A percentile compares a stretch with the other conserved stretches of the same genome.
phyloP scores from a whole-genome alignment of 1,140 invertebrate species.

The Microplitis demolitor region DNA sequence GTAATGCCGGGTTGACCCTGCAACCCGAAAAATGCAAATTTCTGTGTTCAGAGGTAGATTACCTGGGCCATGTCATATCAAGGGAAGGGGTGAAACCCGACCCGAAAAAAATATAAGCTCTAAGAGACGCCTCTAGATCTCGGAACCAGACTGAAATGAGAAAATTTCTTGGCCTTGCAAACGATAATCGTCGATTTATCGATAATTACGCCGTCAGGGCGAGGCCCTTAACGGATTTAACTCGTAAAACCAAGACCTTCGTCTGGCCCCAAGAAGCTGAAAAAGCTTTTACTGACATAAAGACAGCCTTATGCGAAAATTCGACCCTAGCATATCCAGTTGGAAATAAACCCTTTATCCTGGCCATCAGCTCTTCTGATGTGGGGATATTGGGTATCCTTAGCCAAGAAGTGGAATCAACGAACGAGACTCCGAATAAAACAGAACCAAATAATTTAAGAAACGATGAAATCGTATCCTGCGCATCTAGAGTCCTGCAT shows the following conservation, averaged over 20 bases:
- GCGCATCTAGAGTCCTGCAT: conserved; percentile 36
- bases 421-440: neutral
- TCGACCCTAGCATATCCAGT: too few species aligned
- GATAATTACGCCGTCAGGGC: neutral
- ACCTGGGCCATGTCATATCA: conserved; percentile 37
- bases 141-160: neutral
- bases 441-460: neutral
- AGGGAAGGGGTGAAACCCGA: neutral
- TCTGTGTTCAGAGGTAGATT: conserved; percentile 30
- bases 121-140: neutral
- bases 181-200: neutral
- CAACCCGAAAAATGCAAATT: conserved; percentile 19
- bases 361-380: too few species aligned
- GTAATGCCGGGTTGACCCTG: neutral
- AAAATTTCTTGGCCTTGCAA: conserved; percentile 5
- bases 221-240: neutral
- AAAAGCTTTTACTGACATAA: too few species aligned
- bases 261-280: neutral
- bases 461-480: conserved; percentile 14
- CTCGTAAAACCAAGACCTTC: neutral
- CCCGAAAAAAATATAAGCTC: neutral
- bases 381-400: too few species aligned
- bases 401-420: too few species aligned
- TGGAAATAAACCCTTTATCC: too few species aligned
- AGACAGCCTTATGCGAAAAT: too few species aligned